A percentile compares a stretch with the other conserved stretches of the same genome.
phyloP scores from a whole-genome alignment of 1,140 invertebrate genomes.

The Bilobella aurantiaca region DNA sequence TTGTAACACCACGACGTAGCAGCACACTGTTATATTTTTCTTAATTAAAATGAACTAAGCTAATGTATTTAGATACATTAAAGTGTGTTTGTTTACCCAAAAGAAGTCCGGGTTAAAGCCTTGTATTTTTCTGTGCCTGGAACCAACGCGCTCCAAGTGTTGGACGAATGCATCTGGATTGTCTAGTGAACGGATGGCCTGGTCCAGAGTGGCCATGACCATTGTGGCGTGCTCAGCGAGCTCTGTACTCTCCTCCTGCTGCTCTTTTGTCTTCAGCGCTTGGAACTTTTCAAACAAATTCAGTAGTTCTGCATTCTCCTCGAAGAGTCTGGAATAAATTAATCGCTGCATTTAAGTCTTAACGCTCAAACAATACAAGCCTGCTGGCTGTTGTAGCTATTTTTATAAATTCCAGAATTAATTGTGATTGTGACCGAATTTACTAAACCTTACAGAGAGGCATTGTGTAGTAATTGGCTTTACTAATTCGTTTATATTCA shows the following conservation, averaged over 20 bases:
- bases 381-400: no score
- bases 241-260: constrained; percentile 66
- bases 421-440: no score
- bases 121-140: constrained; percentile 67
- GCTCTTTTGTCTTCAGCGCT: constrained; percentile 62
- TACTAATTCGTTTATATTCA: no score
- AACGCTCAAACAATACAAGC: no score
- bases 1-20: no score
- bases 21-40: no score
- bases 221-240: constrained; percentile 73
- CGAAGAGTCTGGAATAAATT: constrained; percentile 69
- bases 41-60: not conserved
- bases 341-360: no score
- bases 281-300: constrained; percentile 71
- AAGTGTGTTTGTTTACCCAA: constrained; percentile 76
- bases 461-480: no score
- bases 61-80: not conserved
- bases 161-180: constrained; percentile 72
- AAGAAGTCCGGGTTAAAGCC: constrained; percentile 76
- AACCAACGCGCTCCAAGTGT: constrained; percentile 69
- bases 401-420: no score
- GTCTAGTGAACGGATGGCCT: constrained; percentile 68
- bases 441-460: no score
- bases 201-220: constrained; percentile 77
- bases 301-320: constrained; percentile 69